Percentiles rank a stretch among this genome's conserved stretches.
These are phyloP conservation scores for Glaucopsyche alexis DNA, from an alignment of 2,888 invertebrate genomes.

Conservation along the genomic window DNA sequence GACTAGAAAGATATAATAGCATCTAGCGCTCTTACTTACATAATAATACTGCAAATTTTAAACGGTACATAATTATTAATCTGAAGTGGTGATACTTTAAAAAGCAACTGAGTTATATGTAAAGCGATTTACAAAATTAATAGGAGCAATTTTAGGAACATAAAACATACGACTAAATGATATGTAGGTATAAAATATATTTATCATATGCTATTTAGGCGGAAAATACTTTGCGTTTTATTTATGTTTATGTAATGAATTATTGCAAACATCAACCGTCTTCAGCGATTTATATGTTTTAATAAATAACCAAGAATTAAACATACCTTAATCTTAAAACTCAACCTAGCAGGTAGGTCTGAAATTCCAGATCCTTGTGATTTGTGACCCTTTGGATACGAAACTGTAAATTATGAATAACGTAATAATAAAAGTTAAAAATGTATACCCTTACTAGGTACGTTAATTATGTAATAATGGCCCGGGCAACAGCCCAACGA, in stretches of 20 bases:
- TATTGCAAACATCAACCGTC: not conserved
- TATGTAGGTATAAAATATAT: not conserved
- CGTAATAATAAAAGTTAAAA: too few relatives aligned
- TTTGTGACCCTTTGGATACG: too few relatives aligned
- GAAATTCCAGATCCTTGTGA: too few relatives aligned
- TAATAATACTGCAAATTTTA: too few relatives aligned
- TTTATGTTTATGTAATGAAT: not conserved
- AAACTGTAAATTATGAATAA: too few relatives aligned
- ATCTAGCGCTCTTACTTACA: too few relatives aligned
- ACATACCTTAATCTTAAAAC: not conserved
- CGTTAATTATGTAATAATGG: too few relatives aligned
- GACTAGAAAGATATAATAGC: too few relatives aligned
- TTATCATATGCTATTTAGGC: not conserved
- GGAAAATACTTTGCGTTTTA: not conserved
- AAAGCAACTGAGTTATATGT: not conserved
- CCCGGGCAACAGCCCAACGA: too few relatives aligned
- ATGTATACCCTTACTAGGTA: too few relatives aligned
- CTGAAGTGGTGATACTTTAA: constrained; percentile 16
- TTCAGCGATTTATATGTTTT: not conserved
- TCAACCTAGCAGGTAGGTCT: too few relatives aligned
- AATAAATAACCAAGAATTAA: not conserved
- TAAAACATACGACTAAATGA: not conserved
- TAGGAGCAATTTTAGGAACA: not conserved
- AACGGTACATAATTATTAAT: not conserved
- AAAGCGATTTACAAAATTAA: constrained; percentile 20